Base-by-base conservation (phyloP, 1,140 invertebrate species). In the Heliconius himera region DNA sequence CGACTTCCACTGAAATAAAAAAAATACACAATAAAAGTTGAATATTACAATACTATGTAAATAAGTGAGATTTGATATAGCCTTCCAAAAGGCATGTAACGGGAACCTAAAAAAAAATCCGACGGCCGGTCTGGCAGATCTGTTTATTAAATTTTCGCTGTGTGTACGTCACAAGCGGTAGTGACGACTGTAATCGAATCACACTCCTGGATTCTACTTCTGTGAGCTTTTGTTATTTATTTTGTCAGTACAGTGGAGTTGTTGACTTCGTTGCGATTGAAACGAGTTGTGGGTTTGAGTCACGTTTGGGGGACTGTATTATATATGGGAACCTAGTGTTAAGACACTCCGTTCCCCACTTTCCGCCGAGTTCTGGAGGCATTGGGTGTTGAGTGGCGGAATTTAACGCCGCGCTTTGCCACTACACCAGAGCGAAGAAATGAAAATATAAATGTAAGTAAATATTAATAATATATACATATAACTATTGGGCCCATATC, bases 61-160 rank as follows among this genome's bases (percentile, higher is more conserved):
- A 26, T 16, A 26, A 1, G 26, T 1, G 60, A 29, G 11, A 60
- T 60, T 60, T 22, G n/a, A 60, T 60, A 60, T 60, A 60, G 6
- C 22, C 8, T 29, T 66, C 13, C 60, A 29, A 66, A 66, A 66
- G 60, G 26, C 26, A 29, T 3, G 22, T 66, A 66, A 66, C 22
- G 26, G 26, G 26, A n/a, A n/a, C 22, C 1, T 22, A 16, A 66
- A 66, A 13, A 26, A 29, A 66, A 29, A 26, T 16, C n/a, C 26
- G 4, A 22, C 60, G 60, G 60, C 9, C 60, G 11, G 60, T 29
- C 60, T 26, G 60, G 60, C 60, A 66, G 60, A 66, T 66, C 60
- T 26, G 60, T 66, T 66, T 66, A 66, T 66, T 66, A 66, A 66
- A 66, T 66, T 66, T 66, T 66, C 3, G 22, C 16, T 66, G 60